phyloP scores from a whole-genome alignment of 2,113 vertebrate genomes.

The Antennarius striatus region DNA sequence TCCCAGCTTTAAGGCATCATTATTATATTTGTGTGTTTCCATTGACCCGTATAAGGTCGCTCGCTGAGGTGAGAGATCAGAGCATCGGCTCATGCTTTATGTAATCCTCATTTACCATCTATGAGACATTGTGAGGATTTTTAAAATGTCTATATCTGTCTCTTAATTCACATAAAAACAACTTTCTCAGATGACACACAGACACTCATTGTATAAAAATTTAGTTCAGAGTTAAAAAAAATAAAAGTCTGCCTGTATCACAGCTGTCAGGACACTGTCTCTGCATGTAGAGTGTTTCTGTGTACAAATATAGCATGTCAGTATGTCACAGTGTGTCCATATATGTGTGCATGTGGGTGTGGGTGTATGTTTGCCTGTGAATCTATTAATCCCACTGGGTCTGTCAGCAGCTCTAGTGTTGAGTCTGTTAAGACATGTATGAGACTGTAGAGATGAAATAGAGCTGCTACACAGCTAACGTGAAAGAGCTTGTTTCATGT shows the following conservation, averaged over 20 bases:
- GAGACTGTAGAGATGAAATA: conserved; percentile 43
- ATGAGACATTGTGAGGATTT: too few species aligned
- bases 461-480: conserved; percentile 43
- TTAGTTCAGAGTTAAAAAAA: conserved; percentile 40
- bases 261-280: conserved; percentile 50
- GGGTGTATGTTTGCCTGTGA: background rate
- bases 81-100: too few species aligned
- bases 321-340: conserved; percentile 13
- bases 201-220: background rate
- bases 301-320: background rate
- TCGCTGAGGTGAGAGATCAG: too few species aligned
- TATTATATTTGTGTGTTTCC: too few species aligned
- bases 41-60: too few species aligned
- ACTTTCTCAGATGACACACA: background rate
- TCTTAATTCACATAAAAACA: background rate
- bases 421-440: conserved; percentile 60
- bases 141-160: too few species aligned
- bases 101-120: too few species aligned
- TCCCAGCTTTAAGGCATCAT: background rate
- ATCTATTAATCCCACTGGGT: conserved; percentile 42
- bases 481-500: conserved; percentile 53
- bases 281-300: conserved; percentile 25
- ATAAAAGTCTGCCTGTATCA: conserved; percentile 14
- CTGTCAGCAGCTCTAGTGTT: conserved; percentile 38
- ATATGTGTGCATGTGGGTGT: conserved; percentile 7